Conservation (phyloP, 2,113 vertebrate genomes). For the Ctenomys sociabilis region DNA sequence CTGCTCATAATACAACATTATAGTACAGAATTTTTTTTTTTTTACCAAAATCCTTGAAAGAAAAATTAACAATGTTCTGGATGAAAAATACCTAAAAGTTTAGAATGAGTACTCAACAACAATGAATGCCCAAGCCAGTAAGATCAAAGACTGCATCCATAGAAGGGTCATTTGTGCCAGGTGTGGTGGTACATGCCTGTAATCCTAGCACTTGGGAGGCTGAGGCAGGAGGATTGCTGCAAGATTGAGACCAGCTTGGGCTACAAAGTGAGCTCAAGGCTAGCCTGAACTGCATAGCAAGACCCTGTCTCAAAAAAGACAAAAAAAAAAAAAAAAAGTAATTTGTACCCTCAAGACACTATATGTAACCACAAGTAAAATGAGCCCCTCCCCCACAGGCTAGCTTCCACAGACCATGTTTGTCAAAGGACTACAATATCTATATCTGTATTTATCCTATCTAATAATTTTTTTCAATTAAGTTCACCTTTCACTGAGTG, state of each 20-base stretch:
- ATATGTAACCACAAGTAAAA: constrained; percentile 29
- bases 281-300: too few species aligned
- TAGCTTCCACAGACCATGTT: constrained; percentile 17
- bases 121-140: constrained; percentile 43
- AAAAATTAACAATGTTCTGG: constrained; percentile 26
- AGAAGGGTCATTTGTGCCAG: constrained; percentile 38
- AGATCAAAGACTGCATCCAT: constrained; percentile 40
- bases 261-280: too few species aligned
- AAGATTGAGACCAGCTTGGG: too few species aligned
- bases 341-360: constrained; percentile 30
- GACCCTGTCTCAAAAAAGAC: too few species aligned
- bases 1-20: constrained; percentile 36
- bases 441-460: not conserved
- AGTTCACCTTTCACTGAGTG: constrained; percentile 5
- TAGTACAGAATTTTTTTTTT: constrained; percentile 36
- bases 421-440: constrained; percentile 15
- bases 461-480: constrained; percentile 36
- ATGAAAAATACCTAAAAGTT: constrained; percentile 44
- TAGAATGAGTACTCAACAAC: constrained; percentile 54
- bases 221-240: too few species aligned
- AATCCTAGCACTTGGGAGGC: too few species aligned
- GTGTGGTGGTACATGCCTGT: too few species aligned
- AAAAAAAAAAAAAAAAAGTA: too few species aligned
- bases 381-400: constrained; percentile 1
- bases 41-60: constrained; percentile 32